phyloP scores from a whole-genome alignment of 1,140 invertebrate species.

The Drosophila rufa region DNA sequence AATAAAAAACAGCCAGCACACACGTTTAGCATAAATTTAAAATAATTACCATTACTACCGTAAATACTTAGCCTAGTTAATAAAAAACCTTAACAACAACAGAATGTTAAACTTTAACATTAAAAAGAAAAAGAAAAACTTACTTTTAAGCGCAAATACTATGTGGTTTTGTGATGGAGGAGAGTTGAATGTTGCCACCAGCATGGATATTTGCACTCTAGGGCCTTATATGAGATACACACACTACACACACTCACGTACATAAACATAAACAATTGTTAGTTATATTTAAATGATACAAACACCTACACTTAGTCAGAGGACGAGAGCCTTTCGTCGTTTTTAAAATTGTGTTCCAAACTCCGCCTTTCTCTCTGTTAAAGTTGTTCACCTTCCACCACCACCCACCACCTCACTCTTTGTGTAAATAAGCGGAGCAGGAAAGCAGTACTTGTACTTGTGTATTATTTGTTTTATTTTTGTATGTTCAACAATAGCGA shows the following conservation, averaged over 20 bases:
- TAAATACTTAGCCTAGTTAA: constrained; percentile 75
- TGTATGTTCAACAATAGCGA: constrained; percentile 40
- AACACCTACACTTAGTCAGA: constrained; percentile 43
- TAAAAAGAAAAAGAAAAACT: constrained; percentile 42
- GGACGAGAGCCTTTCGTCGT: constrained; percentile 26
- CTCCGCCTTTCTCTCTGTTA: constrained; percentile 56
- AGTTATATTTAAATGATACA: constrained; percentile 73
- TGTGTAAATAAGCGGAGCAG: constrained; percentile 65
- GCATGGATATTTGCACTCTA: constrained; percentile 79
- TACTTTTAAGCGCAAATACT: constrained; percentile 80
- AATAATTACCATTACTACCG: constrained; percentile 58
- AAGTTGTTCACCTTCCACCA: constrained; percentile 54
- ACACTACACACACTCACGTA: constrained; percentile 39
- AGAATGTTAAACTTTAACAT: constrained; percentile 70
- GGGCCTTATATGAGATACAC: constrained; percentile 80
- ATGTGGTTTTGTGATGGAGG: constrained; percentile 69
- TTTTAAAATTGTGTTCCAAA: constrained; percentile 53
- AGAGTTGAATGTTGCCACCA: constrained; percentile 53
- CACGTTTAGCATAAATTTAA: constrained; percentile 78
- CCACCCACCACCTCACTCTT: constrained; percentile 33
- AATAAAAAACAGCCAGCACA: constrained; percentile 64
- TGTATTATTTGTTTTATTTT: constrained; percentile 74
- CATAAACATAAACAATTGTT: constrained; percentile 70
- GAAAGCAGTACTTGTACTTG: constrained; percentile 37
- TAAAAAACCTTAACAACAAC: constrained; percentile 52